Base-by-base conservation (phyloP, 2,797 vertebrate genomes). In the Chelon auratus region DNA sequence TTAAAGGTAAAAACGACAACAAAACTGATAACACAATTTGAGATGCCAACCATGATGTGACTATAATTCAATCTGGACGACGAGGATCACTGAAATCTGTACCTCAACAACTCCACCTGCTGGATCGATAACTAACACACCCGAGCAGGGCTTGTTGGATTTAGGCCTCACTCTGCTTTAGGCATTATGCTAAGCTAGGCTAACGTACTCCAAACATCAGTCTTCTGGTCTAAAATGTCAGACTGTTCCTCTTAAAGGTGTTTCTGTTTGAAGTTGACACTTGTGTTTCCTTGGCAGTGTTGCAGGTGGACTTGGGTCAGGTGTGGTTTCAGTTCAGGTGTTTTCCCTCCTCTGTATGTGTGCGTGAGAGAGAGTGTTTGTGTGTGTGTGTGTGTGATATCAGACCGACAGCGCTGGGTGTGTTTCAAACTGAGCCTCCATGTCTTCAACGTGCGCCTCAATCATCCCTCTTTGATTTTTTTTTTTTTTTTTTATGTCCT, bases 401-500 rank as follows among this genome's bases (percentile, higher is more conserved):
- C 54, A 17, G 43, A 62, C 66, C 47, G 62, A 55, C 61, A 48
- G 33, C 11, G 4, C 37, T 17, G 63, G n/a, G 45, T 54, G 68
- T 78, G 61, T 70, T 22, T 66, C 55, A 71, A 64, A 53, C 66
- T 81, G 81, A 85, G 81, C 81, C 82, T 81, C 79, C 36, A 42
- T 55, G 62, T 83, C 77, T 86, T 82, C 70, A 67, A 62, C 68
- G 5, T 79, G 76, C 18, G 62, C 79, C 74, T 86, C 78, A 75
- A 30, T 86, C 78, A 53, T 45, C 53, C 60, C n/a, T 62, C 22
- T 62, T 64, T 56, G 45, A 18, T 39, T 47, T 64, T 53, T 24
- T 30, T n/a, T 0, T 39, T 39, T 47, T 64, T 53, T 24, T 30
- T n/a, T 0, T 39, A 12, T 1, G 1, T 7, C 13, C 42, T 12